These are phyloP conservation scores for Chrysocyon brachyurus DNA, from an alignment of 2,797 vertebrate species.

Conservation along the genomic window DNA sequence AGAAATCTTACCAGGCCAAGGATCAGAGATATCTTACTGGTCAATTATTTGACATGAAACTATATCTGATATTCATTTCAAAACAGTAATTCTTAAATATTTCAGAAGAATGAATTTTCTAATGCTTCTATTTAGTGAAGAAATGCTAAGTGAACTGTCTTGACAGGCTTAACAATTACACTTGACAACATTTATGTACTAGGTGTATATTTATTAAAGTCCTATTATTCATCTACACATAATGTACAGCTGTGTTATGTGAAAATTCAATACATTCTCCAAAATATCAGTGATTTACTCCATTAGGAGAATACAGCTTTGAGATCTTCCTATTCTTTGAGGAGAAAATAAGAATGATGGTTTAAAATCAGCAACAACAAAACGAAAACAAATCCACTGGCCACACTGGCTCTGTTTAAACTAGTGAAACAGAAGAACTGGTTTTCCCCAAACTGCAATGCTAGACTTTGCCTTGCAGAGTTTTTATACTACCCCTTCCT, in stretches of 20 bases:
- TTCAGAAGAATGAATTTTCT: conserved; percentile 8
- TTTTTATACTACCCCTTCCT: background rate
- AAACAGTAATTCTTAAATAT: conserved; percentile 51
- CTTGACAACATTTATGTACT: background rate
- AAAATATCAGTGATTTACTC: background rate
- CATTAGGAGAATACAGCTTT: background rate
- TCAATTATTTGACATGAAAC: conserved; percentile 47
- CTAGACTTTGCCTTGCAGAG: background rate
- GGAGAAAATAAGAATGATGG: background rate
- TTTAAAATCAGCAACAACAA: background rate
- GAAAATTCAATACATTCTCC: background rate
- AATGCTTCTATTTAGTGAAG: background rate
- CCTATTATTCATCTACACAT: background rate
- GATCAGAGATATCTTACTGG: conserved; percentile 27
- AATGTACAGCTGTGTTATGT: background rate
- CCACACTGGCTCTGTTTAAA: background rate
- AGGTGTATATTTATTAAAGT: background rate
- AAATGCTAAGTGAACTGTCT: conserved; percentile 7
- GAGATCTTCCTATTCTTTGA: background rate
- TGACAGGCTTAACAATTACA: background rate
- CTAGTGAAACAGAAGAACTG: background rate
- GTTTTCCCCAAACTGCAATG: background rate
- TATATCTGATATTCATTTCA: conserved; percentile 56
- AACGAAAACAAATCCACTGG: background rate
- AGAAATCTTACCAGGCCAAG: conserved; percentile 43